phyloP scores from a whole-genome alignment of 2,797 vertebrate species.

The Hyperoplus lanceolatus region DNA sequence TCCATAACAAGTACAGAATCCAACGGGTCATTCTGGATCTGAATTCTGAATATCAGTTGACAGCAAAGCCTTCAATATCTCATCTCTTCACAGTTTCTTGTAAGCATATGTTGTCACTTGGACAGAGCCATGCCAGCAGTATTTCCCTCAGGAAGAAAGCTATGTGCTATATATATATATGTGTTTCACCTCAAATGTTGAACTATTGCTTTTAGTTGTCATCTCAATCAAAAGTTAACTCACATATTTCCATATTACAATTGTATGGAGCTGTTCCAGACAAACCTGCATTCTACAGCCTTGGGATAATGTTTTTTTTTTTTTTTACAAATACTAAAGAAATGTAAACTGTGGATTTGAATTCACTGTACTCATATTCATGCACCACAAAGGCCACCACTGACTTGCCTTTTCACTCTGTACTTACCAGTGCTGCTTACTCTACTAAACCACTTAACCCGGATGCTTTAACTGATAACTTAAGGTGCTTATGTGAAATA shows the following conservation, averaged over 20 bases:
- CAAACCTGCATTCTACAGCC: background rate
- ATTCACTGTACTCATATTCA: conserved; percentile 12
- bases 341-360: conserved; percentile 21
- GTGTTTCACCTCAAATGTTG: background rate
- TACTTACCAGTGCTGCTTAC: conserved; percentile 41
- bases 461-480: conserved; percentile 18
- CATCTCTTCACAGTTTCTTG: background rate
- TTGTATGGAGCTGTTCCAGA: background rate
- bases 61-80: background rate
- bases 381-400: conserved; percentile 8
- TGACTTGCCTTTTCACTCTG: conserved; percentile 50
- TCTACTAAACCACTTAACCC: conserved; percentile 16
- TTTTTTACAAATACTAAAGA: background rate
- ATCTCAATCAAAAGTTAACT: background rate
- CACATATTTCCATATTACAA: background rate
- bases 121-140: background rate
- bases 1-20: no score
- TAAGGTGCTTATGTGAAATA: conserved; percentile 18
- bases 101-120: background rate
- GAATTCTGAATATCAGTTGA: no score
- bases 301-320: background rate
- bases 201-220: background rate
- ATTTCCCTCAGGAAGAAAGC: background rate
- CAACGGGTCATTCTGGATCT: no score
- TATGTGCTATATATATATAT: no score